Conservation (phyloP, 2,113 vertebrate genomes). For the Tylochromis polylepis region DNA sequence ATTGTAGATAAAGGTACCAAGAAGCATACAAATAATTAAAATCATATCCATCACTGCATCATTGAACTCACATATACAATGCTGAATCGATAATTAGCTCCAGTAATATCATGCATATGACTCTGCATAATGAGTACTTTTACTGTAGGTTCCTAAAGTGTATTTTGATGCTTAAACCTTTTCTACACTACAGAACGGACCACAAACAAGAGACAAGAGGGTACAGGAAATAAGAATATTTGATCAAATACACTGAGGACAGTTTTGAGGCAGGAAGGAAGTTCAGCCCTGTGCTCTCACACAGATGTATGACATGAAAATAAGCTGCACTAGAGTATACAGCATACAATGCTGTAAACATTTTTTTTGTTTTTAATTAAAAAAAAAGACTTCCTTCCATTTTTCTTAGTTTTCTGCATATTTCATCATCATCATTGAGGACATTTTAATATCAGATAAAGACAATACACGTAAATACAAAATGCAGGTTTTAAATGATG, state of each 20-base stretch:
- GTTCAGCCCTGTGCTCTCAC: no score
- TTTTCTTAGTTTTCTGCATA: background rate
- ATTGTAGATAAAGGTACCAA: accelerated
- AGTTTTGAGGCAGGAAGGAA: no score
- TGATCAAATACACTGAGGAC: no score
- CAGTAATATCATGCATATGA: background rate
- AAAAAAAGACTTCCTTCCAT: background rate
- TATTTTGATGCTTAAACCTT: background rate
- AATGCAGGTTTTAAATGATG: no score
- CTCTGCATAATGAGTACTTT: background rate
- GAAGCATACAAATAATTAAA: background rate
- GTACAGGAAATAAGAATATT: no score
- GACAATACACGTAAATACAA: background rate
- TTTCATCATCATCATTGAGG: accelerated
- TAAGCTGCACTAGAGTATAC: no score
- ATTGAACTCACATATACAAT: background rate
- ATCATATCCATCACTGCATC: background rate
- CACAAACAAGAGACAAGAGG: no score
- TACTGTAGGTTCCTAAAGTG: background rate
- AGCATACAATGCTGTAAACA: no score
- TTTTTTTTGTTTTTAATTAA: no score
- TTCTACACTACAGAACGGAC: no score
- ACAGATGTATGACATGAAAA: no score
- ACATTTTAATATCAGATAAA: background rate
- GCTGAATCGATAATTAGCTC: background rate